These are phyloP conservation scores for Hemichromis elongatus DNA, from an alignment of 2,113 vertebrate genomes.

Conservation along the genomic window DNA sequence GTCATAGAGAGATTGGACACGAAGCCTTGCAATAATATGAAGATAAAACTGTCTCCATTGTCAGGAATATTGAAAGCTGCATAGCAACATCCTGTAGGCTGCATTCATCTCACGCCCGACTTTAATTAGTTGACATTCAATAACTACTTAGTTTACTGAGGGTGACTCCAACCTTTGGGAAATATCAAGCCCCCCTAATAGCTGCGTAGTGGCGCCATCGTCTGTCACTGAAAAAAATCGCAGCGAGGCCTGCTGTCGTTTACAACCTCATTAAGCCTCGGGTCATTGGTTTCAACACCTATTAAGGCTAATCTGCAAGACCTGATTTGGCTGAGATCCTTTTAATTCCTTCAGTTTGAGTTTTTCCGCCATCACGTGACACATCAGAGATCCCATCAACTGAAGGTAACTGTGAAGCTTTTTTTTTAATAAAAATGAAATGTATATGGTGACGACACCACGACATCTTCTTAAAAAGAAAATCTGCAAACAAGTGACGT, in stretches of 20 bases:
- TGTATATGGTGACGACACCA: not conserved
- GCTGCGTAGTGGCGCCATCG: slow-evolving; percentile 75
- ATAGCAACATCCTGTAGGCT: not conserved
- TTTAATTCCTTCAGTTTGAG: slow-evolving; percentile 13
- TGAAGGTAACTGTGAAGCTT: not conserved
- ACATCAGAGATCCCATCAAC: not conserved
- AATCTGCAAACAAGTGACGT: not conserved
- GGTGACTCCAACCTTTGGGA: slow-evolving; percentile 54
- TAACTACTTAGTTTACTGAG: slow-evolving; percentile 55
- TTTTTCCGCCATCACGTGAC: not conserved
- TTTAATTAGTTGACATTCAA: slow-evolving; percentile 68
- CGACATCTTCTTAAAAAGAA: not conserved
- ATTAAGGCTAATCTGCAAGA: slow-evolving; percentile 59
- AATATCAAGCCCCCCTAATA: slow-evolving; percentile 27
- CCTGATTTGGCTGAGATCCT: slow-evolving; percentile 45
- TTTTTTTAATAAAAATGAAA: not conserved
- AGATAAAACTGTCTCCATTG: not conserved
- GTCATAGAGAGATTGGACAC: not conserved
- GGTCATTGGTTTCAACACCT: slow-evolving; percentile 61
- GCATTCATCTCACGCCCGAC: slow-evolving; percentile 47
- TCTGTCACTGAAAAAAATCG: slow-evolving; percentile 56
- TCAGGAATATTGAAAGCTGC: not conserved
- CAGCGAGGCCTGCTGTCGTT: slow-evolving; percentile 41
- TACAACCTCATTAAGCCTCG: slow-evolving; percentile 48
- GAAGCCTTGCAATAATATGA: not conserved